Base-by-base conservation (phyloP, 2,113 vertebrate genomes). In the Sardina pilchardus region DNA sequence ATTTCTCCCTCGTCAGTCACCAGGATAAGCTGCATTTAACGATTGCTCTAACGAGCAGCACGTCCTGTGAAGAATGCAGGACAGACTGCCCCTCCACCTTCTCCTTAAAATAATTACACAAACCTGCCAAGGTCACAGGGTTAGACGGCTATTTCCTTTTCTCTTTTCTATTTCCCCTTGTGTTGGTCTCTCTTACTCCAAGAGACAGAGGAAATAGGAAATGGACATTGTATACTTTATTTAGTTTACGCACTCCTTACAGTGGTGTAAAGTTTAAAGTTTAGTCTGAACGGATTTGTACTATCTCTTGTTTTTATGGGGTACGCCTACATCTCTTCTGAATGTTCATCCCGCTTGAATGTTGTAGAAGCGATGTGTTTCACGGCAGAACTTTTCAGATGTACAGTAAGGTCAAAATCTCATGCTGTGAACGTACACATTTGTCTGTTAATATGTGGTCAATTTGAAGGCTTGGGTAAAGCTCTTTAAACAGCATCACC, bases 11-110 rank as follows among this genome's bases (percentile, higher is more conserved):
- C 90, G 89, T 94, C 86, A 85, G 92, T 92, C 81, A 85, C 92
- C 90, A 91, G 88, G 94, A 90, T 95, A 95, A 96, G 94, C 94
- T 95, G 94, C 92, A 89, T 95, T 95, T 95, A 95, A 95, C 94
- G 93, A 95, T 93, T 26, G 91, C 89, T 86, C 91, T 94, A 94
- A 95, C 91, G 93, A 93, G 91, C 89, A 87, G 90, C 82, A 75
- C 86, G 93, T 87, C 86, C 92, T 90, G 88, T 67, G 88, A 95
- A 93, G 94, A 96, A 95, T 95, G 93, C 63, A 88, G 91, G 89
- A 92, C 92, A 92, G 91, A 90, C 88, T 89, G 88, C 80, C 85
- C 87, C 85, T 45, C 56, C 26, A 50, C 89, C 88, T 89, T 82
- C 44, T 84, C 88, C 89, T 87, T 87, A 88, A 91, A 86, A 90